These are phyloP conservation scores for Tenebrosternarchus preto DNA, from an alignment of 2,113 vertebrate genomes.

Conservation along the genomic window DNA sequence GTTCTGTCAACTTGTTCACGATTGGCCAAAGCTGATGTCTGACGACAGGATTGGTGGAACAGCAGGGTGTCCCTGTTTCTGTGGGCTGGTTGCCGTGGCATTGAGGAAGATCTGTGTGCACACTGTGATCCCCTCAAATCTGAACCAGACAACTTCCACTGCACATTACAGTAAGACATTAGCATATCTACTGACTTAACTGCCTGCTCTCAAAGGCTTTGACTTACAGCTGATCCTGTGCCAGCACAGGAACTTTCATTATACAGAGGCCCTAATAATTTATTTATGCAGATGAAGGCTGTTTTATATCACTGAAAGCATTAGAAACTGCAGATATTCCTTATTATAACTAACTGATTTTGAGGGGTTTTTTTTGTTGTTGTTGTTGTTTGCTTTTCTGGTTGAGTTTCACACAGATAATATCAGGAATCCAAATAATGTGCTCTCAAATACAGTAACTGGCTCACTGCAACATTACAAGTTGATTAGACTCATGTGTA, in stretches of 20 bases:
- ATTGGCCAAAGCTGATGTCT: conserved; percentile 42
- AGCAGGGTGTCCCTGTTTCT: conserved; percentile 75
- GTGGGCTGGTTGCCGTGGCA: conserved; percentile 80
- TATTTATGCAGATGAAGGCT: neutral
- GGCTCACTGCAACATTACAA: neutral
- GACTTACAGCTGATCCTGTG: neutral
- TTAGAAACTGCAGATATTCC: neutral
- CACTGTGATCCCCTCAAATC: conserved; percentile 72
- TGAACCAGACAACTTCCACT: conserved; percentile 64
- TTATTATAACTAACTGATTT: conserved; percentile 11
- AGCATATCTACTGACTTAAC: conserved; percentile 32
- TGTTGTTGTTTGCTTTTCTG: conserved; percentile 2
- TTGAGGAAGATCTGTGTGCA: conserved; percentile 78
- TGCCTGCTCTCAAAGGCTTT: conserved; percentile 1
- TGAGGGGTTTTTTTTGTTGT: neutral
- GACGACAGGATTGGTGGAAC: conserved; percentile 64
- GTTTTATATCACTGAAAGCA: conserved; percentile 22
- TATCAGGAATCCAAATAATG: conserved; percentile 22
- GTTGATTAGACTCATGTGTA: conserved; percentile 26
- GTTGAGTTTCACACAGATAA: conserved; percentile 5
- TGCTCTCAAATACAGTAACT: conserved; percentile 32
- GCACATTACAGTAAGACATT: conserved; percentile 49
- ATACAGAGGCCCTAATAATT: neutral
- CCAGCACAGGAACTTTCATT: neutral
- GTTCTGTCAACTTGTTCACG: conserved; percentile 14